Percentiles rank a stretch among this genome's conserved stretches.
Conservation (phyloP, 1,140 invertebrate species). For the Listronotus bonariensis region DNA sequence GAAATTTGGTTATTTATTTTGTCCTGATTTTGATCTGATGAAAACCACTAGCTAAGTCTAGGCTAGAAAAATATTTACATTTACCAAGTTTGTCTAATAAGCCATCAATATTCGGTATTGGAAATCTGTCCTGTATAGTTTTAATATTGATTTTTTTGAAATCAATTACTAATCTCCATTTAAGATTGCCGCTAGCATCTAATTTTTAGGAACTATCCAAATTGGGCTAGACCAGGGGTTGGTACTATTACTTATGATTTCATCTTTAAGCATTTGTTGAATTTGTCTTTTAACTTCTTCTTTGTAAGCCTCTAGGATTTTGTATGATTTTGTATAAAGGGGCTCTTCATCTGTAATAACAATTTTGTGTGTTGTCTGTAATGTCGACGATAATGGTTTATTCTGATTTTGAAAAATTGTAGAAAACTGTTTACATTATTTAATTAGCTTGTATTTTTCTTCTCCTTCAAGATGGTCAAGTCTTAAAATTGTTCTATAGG, state of each 20-base stretch:
- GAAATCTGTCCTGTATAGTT: constrained; percentile 57
- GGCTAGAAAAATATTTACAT: constrained; percentile 50
- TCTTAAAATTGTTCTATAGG: too few species aligned
- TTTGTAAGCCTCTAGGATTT: constrained; percentile 10
- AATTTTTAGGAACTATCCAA: constrained; percentile 22
- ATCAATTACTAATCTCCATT: constrained; percentile 44
- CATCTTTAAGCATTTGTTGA: constrained; percentile 12
- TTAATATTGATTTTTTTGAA: constrained; percentile 54
- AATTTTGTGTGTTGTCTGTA: constrained; percentile 8
- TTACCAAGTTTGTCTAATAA: constrained; percentile 49
- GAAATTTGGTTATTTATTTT: too few species aligned
- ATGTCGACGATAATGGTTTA: background rate
- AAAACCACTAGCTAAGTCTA: constrained; percentile 50
- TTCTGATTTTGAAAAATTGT: background rate
- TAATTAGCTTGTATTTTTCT: background rate
- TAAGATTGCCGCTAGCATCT: constrained; percentile 8
- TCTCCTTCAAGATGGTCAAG: too few species aligned
- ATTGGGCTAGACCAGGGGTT: constrained; percentile 12
- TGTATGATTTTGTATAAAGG: constrained; percentile 20
- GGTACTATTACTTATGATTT: constrained; percentile 26
- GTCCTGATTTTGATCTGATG: constrained; percentile 27
- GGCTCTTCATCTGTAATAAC: constrained; percentile 7
- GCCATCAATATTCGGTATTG: constrained; percentile 57
- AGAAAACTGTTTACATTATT: constrained; percentile 6
- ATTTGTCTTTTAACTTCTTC: constrained; percentile 24